A percentile compares a stretch with the other conserved stretches of the same genome.
These are phyloP conservation scores for Ceryle rudis DNA, from an alignment of 2,797 vertebrate genomes.

Conservation along the genomic window DNA sequence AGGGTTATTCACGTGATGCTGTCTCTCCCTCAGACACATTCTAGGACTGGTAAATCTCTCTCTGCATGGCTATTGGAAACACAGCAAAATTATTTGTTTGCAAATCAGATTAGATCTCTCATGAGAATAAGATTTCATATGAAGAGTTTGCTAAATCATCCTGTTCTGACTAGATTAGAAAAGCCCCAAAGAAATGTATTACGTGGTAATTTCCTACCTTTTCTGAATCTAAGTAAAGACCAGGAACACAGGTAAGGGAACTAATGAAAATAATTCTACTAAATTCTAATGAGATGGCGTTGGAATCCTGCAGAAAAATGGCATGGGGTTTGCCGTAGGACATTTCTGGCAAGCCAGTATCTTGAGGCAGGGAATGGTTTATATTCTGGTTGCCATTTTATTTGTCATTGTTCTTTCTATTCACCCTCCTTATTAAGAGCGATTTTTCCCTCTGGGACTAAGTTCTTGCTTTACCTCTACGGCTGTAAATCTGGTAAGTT, in stretches of 20 bases:
- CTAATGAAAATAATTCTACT: not conserved
- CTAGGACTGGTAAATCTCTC: not conserved
- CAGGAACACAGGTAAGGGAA: not conserved
- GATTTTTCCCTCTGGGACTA: not conserved
- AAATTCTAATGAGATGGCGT: not conserved
- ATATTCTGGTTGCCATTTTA: slow-evolving; percentile 11
- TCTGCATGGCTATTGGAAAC: not conserved
- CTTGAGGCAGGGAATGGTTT: slow-evolving; percentile 30
- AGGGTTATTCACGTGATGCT: not conserved
- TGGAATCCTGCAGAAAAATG: not conserved
- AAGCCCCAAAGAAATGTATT: not conserved
- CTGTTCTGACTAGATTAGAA: not conserved
- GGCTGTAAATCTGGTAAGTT: not conserved
- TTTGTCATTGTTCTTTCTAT: slow-evolving; percentile 54
- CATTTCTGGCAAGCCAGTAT: not conserved
- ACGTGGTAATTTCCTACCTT: not conserved
- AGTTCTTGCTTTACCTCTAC: not conserved
- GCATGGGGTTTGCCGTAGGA: not conserved
- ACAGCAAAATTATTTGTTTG: not conserved
- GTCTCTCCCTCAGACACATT: not conserved
- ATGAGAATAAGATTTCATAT: not conserved
- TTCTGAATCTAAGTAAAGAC: not conserved
- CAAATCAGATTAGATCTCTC: slow-evolving; percentile 15
- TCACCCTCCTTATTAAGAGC: not conserved
- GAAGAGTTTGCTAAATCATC: not conserved